A percentile compares a stretch with the other conserved stretches of the same genome.
Conservation (phyloP, 2,113 vertebrate species). For the Eira barbara region DNA sequence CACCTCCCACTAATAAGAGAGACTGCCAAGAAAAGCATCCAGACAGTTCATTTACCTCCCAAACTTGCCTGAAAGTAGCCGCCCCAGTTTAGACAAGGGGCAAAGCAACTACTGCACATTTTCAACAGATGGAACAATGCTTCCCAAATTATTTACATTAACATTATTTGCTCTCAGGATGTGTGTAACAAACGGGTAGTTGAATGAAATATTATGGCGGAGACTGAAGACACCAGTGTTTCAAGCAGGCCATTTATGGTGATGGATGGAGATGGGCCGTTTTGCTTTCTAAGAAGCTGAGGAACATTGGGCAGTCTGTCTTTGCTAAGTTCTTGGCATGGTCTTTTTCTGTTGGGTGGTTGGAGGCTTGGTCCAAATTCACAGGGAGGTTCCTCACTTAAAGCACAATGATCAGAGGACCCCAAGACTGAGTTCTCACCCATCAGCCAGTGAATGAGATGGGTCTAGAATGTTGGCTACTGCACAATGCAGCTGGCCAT, state of each 20-base stretch:
- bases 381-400: background rate
- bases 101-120: slow-evolving; percentile 72
- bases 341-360: background rate
- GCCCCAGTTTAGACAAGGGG: slow-evolving; percentile 75
- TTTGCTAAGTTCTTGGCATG: background rate
- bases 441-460: background rate
- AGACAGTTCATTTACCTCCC: slow-evolving; percentile 80
- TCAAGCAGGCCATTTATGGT: slow-evolving; percentile 61
- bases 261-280: slow-evolving; percentile 53
- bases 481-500: too few relatives aligned
- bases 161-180: slow-evolving; percentile 67
- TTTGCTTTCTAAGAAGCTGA: slow-evolving; percentile 53
- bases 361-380: background rate
- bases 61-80: slow-evolving; percentile 73
- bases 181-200: slow-evolving; percentile 60
- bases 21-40: slow-evolving; percentile 77
- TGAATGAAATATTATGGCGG: slow-evolving; percentile 61
- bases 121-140: slow-evolving; percentile 74
- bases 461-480: background rate
- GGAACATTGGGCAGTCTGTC: background rate
- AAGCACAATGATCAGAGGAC: background rate
- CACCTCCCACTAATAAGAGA: slow-evolving; percentile 78
- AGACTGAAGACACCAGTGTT: slow-evolving; percentile 41
- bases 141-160: slow-evolving; percentile 76
- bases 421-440: background rate